Evolutionary conservation across 2,888 invertebrate genomes (phyloP).

Genomic region (Thysanoteuthis rhombus): DNA sequence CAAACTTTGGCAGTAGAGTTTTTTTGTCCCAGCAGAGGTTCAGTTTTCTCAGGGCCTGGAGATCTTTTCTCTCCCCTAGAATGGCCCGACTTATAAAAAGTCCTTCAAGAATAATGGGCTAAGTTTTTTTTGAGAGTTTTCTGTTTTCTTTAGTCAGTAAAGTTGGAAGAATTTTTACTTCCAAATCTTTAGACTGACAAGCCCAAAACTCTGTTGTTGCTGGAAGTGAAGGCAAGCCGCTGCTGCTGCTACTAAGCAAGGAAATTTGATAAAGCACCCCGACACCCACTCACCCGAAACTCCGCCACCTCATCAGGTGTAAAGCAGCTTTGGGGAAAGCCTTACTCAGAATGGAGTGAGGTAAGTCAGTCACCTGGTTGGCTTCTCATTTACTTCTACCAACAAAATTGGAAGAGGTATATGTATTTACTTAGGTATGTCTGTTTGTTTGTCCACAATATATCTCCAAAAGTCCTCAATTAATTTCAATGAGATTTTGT

Average conservation of each 20-base stretch:
- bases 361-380: too few relatives aligned
- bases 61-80: not conserved
- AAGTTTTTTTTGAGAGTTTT: not conserved
- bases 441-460: too few relatives aligned
- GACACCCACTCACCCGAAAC: not conserved
- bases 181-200: not conserved
- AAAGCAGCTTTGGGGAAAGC: too few relatives aligned
- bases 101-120: not conserved
- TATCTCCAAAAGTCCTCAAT: too few relatives aligned
- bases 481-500: too few relatives aligned
- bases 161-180: not conserved
- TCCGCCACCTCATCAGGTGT: not conserved
- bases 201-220: not conserved
- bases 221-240: not conserved
- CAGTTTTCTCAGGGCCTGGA: not conserved
- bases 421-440: too few relatives aligned
- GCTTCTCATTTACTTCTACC: too few relatives aligned
- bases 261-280: not conserved
- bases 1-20: not conserved
- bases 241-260: not conserved
- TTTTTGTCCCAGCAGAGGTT: not conserved
- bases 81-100: not conserved
- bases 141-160: not conserved
- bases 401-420: too few relatives aligned
- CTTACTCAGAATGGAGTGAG: not conserved